A percentile compares a stretch with the other conserved stretches of the same genome.
Evolutionary conservation across 2,797 vertebrate genomes (phyloP).

Genomic region (Notolepis coatsorum): DNA sequence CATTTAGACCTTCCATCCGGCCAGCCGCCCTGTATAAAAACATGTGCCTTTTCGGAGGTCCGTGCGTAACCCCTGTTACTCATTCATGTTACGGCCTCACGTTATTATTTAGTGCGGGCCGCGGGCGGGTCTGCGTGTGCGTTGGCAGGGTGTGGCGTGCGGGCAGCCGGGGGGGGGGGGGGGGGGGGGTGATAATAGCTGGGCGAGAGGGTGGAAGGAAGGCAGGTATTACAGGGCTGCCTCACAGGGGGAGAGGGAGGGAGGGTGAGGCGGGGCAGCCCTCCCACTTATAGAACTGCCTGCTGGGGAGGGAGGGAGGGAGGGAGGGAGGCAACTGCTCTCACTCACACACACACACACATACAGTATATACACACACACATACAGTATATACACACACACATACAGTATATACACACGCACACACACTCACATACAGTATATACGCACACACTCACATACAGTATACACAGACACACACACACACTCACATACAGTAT

Average conservation of each 20-base stretch:
- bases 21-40: slow-evolving; percentile 77
- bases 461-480: no score
- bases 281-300: slow-evolving; percentile 75
- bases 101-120: slow-evolving; percentile 68
- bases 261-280: slow-evolving; percentile 72
- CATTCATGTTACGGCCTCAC: slow-evolving; percentile 70
- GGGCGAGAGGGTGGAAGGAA: slow-evolving; percentile 71
- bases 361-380: slow-evolving; percentile 42
- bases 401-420: slow-evolving; percentile 1
- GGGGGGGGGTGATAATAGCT: slow-evolving; percentile 79
- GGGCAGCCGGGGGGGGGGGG: no score
- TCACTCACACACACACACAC: slow-evolving; percentile 58
- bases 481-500: no score
- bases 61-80: slow-evolving; percentile 69
- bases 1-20: slow-evolving; percentile 53
- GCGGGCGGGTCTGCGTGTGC: slow-evolving; percentile 52
- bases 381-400: slow-evolving; percentile 34
- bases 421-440: no score
- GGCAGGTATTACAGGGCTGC: slow-evolving; percentile 77
- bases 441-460: no score
- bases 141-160: slow-evolving; percentile 70
- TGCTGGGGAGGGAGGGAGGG: neutral
- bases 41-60: slow-evolving; percentile 67
- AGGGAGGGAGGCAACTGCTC: slow-evolving; percentile 81
- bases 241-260: slow-evolving; percentile 55